A percentile compares a stretch with the other conserved stretches of the same genome.
These are phyloP conservation scores for Aphis craccivora DNA, from an alignment of 1,140 invertebrate species.

Conservation along the genomic window DNA sequence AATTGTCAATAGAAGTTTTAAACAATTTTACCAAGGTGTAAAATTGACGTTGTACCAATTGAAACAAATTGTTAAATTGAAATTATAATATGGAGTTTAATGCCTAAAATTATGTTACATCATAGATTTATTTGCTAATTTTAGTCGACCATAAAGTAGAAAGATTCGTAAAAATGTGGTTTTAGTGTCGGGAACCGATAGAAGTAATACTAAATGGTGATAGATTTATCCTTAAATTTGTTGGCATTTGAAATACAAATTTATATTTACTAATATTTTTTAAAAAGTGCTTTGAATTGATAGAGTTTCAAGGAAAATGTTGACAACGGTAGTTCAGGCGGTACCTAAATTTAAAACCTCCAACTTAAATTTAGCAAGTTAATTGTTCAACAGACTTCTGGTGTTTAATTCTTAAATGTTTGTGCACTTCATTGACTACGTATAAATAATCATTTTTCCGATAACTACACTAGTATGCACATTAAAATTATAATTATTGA, in stretches of 20 bases:
- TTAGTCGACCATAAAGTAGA: background rate
- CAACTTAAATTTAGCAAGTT: background rate
- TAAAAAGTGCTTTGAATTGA: background rate
- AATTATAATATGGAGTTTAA: background rate
- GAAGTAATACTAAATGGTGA: background rate
- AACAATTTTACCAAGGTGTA: too few species aligned
- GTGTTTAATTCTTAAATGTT: background rate
- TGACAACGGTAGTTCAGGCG: background rate
- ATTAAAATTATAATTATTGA: background rate
- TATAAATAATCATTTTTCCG: background rate
- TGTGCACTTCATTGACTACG: background rate
- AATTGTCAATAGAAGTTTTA: background rate
- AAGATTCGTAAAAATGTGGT: background rate
- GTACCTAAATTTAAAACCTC: background rate
- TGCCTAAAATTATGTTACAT: background rate
- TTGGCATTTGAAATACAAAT: background rate
- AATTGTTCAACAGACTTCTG: background rate
- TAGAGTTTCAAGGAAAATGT: background rate
- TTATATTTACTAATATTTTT: background rate
- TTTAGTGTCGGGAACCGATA: background rate
- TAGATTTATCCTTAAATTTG: background rate
- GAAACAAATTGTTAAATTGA: background rate
- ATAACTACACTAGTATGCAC: background rate
- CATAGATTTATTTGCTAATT: background rate
- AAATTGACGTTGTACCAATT: background rate